Evolutionary conservation across 2,797 vertebrate genomes (phyloP).

Genomic region (Lagorchestes hirsutus): DNA sequence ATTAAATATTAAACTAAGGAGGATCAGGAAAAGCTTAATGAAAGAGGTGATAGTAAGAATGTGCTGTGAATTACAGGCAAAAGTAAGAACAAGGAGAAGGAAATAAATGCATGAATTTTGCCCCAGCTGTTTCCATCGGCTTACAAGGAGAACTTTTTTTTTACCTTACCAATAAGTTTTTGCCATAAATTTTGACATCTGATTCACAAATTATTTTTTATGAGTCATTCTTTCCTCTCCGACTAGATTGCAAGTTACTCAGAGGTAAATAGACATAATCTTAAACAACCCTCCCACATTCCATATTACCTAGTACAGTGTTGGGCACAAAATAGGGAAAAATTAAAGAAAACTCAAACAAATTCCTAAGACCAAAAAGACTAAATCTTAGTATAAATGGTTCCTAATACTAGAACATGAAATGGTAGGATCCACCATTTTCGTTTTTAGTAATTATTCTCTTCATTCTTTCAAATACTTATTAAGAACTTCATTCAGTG

Average conservation of each 20-base stretch:
- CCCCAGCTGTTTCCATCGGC: not conserved
- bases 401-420: not conserved
- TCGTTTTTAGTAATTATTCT: conserved; percentile 36
- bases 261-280: conserved; percentile 6
- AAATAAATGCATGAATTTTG: not conserved
- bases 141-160: not conserved
- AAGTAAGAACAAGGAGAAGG: not conserved
- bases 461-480: not conserved
- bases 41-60: not conserved
- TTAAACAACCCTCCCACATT: not conserved
- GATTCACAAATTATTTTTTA: conserved; percentile 2
- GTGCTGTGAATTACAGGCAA: not conserved
- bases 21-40: not conserved
- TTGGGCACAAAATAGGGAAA: not conserved
- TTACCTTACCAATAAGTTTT: not conserved
- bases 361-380: conserved; percentile 16
- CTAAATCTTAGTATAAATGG: conserved; percentile 18
- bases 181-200: not conserved
- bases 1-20: not conserved
- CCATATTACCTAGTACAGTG: not conserved
- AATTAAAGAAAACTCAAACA: conserved; percentile 6
- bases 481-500: not conserved
- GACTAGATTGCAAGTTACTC: not conserved
- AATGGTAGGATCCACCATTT: conserved; percentile 3
- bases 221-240: not conserved